phyloP scores from a whole-genome alignment of 2,888 invertebrate species.

The Drosophila subquinaria region DNA sequence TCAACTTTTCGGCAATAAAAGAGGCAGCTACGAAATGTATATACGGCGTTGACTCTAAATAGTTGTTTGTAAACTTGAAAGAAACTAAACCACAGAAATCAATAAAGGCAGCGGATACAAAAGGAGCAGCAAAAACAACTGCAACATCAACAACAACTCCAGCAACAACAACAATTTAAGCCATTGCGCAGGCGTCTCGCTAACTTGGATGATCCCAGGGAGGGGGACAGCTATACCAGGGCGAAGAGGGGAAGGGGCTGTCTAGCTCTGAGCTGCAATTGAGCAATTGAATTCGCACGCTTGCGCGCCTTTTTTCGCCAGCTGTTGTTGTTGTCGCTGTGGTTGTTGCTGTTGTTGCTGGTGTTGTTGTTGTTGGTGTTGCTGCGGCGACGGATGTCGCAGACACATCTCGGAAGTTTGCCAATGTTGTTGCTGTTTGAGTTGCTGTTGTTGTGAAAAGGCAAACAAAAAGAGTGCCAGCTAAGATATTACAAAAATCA shows the following conservation, averaged over 20 bases:
- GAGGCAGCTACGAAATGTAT: constrained; percentile 29
- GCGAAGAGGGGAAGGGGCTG: constrained; percentile 2
- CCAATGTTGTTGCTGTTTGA: constrained; percentile 43
- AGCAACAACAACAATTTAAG: constrained; percentile 22
- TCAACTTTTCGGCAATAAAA: constrained; percentile 45
- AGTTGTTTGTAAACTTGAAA: constrained; percentile 53
- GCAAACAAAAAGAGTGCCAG: constrained; percentile 73
- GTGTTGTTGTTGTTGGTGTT: constrained; percentile 37
- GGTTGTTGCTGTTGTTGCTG: constrained; percentile 38
- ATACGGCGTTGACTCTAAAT: constrained; percentile 26
- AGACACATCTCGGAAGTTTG: constrained; percentile 78
- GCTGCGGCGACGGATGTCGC: constrained; percentile 70
- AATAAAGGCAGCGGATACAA: constrained; percentile 70
- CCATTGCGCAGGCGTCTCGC: constrained; percentile 73
- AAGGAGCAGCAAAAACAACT: constrained; percentile 65
- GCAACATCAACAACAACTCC: constrained; percentile 39
- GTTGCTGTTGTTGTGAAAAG: constrained; percentile 59
- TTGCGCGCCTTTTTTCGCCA: constrained; percentile 75
- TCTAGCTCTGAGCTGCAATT: constrained; percentile 60
- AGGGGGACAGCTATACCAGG: constrained; percentile 10
- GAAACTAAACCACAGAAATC: constrained; percentile 77
- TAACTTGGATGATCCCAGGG: constrained; percentile 21
- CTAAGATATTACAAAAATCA: constrained; percentile 79
- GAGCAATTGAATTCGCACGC: constrained; percentile 82
- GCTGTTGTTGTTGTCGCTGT: constrained; percentile 34